Percentiles rank a stretch among this genome's conserved stretches.
Evolutionary conservation across 1,140 invertebrate species (phyloP).

Genomic region (Trypoxylus dichotomus): DNA sequence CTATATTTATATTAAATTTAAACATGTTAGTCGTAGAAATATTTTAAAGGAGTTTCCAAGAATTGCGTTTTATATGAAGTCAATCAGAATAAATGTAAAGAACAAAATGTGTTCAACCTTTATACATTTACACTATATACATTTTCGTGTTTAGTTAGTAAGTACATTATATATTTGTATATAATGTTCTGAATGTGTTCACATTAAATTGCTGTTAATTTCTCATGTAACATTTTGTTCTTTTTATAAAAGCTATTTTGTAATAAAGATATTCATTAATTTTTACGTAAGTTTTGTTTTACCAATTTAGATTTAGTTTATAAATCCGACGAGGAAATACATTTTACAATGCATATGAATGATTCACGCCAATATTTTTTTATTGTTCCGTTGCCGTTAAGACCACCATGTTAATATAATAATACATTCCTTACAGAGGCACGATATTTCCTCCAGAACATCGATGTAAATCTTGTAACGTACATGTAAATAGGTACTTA

Average conservation of each 20-base stretch:
- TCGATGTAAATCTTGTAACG: no score
- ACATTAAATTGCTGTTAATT: background rate
- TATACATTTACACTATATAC: background rate
- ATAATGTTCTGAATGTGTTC: background rate
- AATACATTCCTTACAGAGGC: no score
- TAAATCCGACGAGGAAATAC: no score
- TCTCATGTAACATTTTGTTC: background rate
- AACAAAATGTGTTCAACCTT: conserved; percentile 13
- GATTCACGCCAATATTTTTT: no score
- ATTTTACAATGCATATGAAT: no score
- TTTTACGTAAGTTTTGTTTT: no score
- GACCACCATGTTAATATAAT: no score
- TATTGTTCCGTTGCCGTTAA: no score
- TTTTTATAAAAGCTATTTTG: background rate
- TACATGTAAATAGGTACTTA: no score
- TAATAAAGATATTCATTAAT: background rate
- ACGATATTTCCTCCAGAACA: no score
- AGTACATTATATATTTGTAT: background rate
- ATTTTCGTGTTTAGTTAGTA: conserved; percentile 7
- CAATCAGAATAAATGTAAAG: background rate
- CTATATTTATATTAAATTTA: background rate
- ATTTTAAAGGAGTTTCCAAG: background rate
- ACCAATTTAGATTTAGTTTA: no score
- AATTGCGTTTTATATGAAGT: conserved; percentile 15
- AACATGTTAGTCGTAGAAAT: background rate